Evolutionary conservation across 2,888 invertebrate genomes (phyloP), one percentile per base, ranked within the genome.

Genomic region (Cephus pulcher): DNA sequence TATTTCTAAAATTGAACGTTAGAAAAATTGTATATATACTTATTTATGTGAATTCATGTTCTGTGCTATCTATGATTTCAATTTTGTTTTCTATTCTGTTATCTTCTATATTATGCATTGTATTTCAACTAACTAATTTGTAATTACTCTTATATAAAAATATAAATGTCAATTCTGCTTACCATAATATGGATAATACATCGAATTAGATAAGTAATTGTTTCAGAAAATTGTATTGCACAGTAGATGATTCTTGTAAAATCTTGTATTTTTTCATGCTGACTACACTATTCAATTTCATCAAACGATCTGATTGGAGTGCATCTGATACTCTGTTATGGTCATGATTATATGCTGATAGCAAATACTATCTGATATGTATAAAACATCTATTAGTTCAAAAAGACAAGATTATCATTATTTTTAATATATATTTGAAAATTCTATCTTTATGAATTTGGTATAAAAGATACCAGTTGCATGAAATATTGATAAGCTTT

Each of bases 31-130:
- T 40, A 40, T 23, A 23, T 40, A 4, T 40, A 40, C 15, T 40
- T 15, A 40, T 40, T 40, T 40, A 40, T 23, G 40, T 40, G 23
- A 40, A 40, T 23, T 40, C 23, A 23, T 40, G 9, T 40, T 40
- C 35, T 69, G 68, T 74, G 73, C 40, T 15, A 74, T 69, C 11
- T 69, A 32, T 74, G 69, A 74, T 77, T 68, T 74, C 23, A 37
- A 40, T 71, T 74, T 74, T 69, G 35, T 68, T 30, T 68, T 34
- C 34, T 33, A n/a, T 23, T 56, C 23, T 56, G 40, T 56, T 56
- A 56, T 23, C 40, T 11, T 23, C 9, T n/a, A 30, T 37, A 70
- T 70, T 32, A 35, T 11, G 34, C 11, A 69, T 69, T 75, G 30
- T 76, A 76, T 11, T 30, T 73, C 23, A 34, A 34, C 23, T 12